These are phyloP conservation scores for Periparus ater DNA, from an alignment of 2,797 vertebrate genomes.

Conservation along the genomic window DNA sequence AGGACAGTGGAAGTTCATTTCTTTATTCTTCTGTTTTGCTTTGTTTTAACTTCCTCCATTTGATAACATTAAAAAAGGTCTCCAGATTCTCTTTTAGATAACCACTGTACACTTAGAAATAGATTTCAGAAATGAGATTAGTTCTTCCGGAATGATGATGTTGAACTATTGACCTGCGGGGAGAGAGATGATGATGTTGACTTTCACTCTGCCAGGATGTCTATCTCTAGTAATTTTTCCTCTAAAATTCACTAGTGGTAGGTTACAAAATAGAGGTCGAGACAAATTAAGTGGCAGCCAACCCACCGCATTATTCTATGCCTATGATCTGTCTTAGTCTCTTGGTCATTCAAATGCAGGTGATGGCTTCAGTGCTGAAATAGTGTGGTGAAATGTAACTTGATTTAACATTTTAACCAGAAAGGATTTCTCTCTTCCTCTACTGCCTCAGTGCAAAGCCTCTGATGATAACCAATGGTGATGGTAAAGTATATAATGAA, in stretches of 20 bases:
- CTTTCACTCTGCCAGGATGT: conserved; percentile 28
- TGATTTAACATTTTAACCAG: conserved; percentile 57
- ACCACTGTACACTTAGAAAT: conserved; percentile 10
- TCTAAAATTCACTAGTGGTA: conserved; percentile 10
- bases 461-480: conserved; percentile 37
- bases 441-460: neutral
- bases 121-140: conserved; percentile 31
- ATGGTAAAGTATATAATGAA: conserved; percentile 41
- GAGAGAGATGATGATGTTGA: conserved; percentile 26
- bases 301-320: neutral
- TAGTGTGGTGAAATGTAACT: conserved; percentile 9
- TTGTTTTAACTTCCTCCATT: conserved; percentile 15
- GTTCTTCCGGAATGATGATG: conserved; percentile 21
- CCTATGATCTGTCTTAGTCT: conserved; percentile 1
- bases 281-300: conserved; percentile 16
- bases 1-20: neutral
- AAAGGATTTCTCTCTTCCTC: conserved; percentile 26
- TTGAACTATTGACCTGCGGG: conserved; percentile 31
- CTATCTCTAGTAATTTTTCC: conserved; percentile 26
- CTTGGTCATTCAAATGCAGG: conserved; percentile 3
- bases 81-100: conserved; percentile 40
- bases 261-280: conserved; percentile 26
- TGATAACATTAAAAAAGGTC: conserved; percentile 2
- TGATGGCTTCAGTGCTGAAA: conserved; percentile 19
- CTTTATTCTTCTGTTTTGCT: neutral